Percentiles rank a stretch among this genome's conserved stretches.
These are phyloP conservation scores for Andrena bucephala DNA, from an alignment of 2,888 invertebrate species.

Conservation along the genomic window DNA sequence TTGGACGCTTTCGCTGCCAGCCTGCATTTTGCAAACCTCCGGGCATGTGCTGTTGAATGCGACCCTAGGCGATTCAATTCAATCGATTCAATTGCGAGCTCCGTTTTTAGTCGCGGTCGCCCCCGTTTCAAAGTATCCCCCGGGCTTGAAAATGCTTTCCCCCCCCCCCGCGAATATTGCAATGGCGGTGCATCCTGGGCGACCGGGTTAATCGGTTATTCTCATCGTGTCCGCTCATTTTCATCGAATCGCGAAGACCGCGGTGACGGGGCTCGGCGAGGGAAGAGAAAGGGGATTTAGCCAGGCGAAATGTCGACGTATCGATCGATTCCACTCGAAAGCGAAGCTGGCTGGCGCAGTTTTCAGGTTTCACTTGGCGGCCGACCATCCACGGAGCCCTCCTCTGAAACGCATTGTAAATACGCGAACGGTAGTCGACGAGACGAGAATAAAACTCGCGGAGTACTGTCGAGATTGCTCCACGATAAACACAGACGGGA, in stretches of 20 bases:
- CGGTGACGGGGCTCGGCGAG: neutral
- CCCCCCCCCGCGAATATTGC: too few relatives aligned
- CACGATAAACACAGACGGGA: neutral
- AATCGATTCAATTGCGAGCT: too few relatives aligned
- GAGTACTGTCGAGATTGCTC: conserved; percentile 6
- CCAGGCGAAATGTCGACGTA: conserved; percentile 57
- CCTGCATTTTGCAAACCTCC: too few relatives aligned
- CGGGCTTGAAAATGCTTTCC: too few relatives aligned
- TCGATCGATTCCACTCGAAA: conserved; percentile 67
- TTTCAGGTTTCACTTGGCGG: conserved; percentile 66
- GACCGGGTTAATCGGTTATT: neutral
- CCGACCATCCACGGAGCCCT: conserved; percentile 25
- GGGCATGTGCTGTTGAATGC: too few relatives aligned
- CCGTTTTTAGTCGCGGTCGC: too few relatives aligned
- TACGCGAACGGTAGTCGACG: conserved; percentile 3
- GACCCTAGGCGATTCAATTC: too few relatives aligned
- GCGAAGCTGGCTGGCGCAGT: conserved; percentile 61
- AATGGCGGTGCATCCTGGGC: too few relatives aligned
- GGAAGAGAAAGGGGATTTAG: conserved; percentile 29
- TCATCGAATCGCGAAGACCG: conserved; percentile 7
- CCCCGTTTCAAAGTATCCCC: too few relatives aligned
- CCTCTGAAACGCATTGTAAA: conserved; percentile 18
- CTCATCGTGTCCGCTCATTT: neutral
- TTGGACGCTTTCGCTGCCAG: too few relatives aligned
- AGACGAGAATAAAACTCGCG: neutral